Evolutionary conservation across 2,113 vertebrate genomes (phyloP).

Genomic region (Mesembrinibis cayennensis): DNA sequence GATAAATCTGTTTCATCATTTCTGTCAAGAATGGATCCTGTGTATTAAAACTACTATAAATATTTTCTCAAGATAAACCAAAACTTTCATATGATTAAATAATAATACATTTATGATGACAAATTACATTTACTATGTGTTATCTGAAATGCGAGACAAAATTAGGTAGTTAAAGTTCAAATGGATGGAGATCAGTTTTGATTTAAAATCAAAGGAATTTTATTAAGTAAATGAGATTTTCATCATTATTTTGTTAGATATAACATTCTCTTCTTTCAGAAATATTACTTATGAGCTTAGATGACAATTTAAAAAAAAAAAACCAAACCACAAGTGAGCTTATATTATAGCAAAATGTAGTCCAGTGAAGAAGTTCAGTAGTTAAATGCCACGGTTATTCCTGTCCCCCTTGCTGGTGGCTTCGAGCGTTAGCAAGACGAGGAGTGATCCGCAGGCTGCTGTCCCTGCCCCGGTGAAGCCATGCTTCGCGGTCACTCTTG

Average conservation of each 20-base stretch:
- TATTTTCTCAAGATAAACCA: constrained; percentile 84
- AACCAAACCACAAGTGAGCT: background rate
- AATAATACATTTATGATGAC: constrained; percentile 83
- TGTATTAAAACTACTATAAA: constrained; percentile 94
- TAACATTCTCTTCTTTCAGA: constrained; percentile 63
- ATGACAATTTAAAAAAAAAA: background rate
- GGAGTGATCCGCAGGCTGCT: background rate
- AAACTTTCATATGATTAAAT: constrained; percentile 84
- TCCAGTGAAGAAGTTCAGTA: background rate
- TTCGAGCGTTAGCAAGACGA: accelerated
- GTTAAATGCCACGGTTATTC: background rate
- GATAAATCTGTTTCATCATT: constrained; percentile 92
- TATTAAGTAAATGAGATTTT: constrained; percentile 77
- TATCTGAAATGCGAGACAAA: constrained; percentile 73
- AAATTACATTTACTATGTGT: constrained; percentile 84
- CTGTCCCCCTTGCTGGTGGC: background rate
- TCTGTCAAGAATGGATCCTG: constrained; percentile 81
- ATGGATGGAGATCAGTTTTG: constrained; percentile 76
- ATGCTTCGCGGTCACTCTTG: background rate
- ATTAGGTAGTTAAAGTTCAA: constrained; percentile 77
- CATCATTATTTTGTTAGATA: constrained; percentile 68
- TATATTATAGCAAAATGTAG: background rate
- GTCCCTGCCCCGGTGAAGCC: background rate
- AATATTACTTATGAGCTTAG: constrained; percentile 57
- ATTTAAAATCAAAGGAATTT: constrained; percentile 75